Evolutionary conservation across 2,113 vertebrate species (phyloP), one percentile per base, ranked within the genome.

Genomic region (Myrmecobius fasciatus): DNA sequence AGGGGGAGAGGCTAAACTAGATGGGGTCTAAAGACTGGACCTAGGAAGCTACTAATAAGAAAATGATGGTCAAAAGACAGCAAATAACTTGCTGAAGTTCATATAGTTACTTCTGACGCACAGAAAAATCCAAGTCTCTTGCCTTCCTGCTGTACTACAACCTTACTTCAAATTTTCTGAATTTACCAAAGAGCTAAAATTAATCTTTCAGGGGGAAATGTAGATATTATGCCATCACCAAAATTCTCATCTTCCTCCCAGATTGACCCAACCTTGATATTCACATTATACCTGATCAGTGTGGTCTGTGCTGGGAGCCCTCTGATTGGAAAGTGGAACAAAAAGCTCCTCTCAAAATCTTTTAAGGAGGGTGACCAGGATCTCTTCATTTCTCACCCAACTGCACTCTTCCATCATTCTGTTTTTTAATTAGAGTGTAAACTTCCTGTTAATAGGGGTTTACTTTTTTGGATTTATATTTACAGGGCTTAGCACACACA

Each of bases 1-100:
- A 4, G 1, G 36, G 12, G 26, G 9, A 11, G 2, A 0, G 26
- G 36, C 0, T 31, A n/a, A n/a, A n/a, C 67, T n/a, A n/a, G 67
- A n/a, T 75, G 67, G 67, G 14, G 36, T n/a, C 67, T 20, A 75
- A 75, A 75, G 14, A n/a, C 67, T n/a, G 20, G 67, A 75, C 17
- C 60, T 75, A 75, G 67, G 67, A n/a, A n/a, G 36, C 67, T 75
- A 75, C 36, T n/a, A 60, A 60, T 60, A 60, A 60, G 26, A 60
- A 60, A 60, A 75, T n/a, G 36, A 75, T 75, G 36, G 67, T 0
- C 67, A n/a, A 75, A n/a, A 75, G 6, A 60, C 20, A 36, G 67
- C 31, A 75, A n/a, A 75, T 75, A 36, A 75, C 67, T 75, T n/a
- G 36, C 67, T 36, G 14, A 75, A 6, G 36, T n/a, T 75, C 36